These are phyloP conservation scores for Carlito syrichta DNA, from an alignment of 2,113 vertebrate genomes.

Conservation along the genomic window DNA sequence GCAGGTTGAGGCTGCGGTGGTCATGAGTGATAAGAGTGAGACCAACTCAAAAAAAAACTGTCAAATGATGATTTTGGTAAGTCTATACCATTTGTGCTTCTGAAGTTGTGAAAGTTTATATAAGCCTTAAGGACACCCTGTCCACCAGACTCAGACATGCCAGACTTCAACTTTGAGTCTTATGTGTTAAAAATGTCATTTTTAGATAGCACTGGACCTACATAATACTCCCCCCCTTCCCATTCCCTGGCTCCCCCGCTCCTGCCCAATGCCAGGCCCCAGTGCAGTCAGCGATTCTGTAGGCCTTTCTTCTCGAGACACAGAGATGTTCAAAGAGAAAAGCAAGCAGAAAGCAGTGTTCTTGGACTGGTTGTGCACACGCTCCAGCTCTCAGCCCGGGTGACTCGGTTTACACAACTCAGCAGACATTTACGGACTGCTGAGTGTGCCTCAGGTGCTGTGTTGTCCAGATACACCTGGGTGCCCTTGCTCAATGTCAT, in stretches of 20 bases:
- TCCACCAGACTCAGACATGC: neutral
- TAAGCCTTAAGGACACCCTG: neutral
- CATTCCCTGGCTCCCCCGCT: no score
- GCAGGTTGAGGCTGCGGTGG: no score
- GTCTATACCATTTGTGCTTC: neutral
- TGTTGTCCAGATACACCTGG: neutral
- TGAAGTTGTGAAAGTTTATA: neutral
- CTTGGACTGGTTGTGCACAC: fast-evolving
- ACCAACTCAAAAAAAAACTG: neutral
- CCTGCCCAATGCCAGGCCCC: neutral
- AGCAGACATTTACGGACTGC: neutral
- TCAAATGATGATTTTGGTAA: neutral
- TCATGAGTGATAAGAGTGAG: no score
- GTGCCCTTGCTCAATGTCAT: neutral
- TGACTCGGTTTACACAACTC: neutral
- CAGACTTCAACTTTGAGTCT: neutral
- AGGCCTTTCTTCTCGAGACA: neutral
- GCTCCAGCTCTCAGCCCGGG: fast-evolving
- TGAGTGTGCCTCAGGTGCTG: no score
- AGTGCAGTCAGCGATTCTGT: neutral
- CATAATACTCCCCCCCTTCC: neutral
- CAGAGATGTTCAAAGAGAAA: neutral
- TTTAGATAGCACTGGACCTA: neutral
- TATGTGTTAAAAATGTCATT: neutral
- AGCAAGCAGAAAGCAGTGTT: neutral